Evolutionary conservation across 1,140 invertebrate genomes (phyloP), one percentile per base, ranked within the genome.

Genomic region (Physella acuta): DNA sequence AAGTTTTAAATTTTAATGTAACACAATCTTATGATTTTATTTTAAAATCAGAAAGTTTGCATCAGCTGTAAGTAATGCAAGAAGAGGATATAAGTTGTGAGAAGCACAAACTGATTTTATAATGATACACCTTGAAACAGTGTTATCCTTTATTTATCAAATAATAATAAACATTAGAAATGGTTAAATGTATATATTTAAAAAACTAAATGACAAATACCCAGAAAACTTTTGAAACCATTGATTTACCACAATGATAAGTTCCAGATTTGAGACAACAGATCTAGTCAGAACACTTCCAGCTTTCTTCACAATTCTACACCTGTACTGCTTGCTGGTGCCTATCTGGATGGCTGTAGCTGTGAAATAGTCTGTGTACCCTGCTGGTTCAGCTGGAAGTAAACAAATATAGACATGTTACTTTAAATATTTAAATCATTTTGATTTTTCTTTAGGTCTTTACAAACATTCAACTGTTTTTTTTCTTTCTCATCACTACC

Each of bases 331-430:
- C 30, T 68, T 68, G 17, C n/a, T 44, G 14, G 11, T 16, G 11
- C 26, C 36, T 14, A 59, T 39, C 8, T 5, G 56, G 26, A 16
- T 20, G n/a, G 53, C 1, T 3, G 1, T 33, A 0, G n/a, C 66
- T 24, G 2, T 39, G 39, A 68, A 68, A 20, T 26, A 59, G 2
- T 1, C 26, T 36, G 59, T 30, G 60, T 49, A 68, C 30, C 66
- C 66, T 2, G 3, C 56, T 20, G 66, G 66, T 11, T 28, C 24
- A 59, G 66, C 66, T 68, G 30, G 14, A n/a, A 60, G 17, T 49
- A 37, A 56, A 36, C 4, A 65, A 11, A 34, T 2, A 33, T 2
- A 8, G 8, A 20, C 14, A 55, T 14, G 28, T 14, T 30, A 20
- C 5, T 14, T 55, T 55, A 20, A 55, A 55, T 55, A 55, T 24